These are phyloP conservation scores for Theocolax elegans DNA, from an alignment of 1,140 invertebrate genomes.

Conservation along the genomic window DNA sequence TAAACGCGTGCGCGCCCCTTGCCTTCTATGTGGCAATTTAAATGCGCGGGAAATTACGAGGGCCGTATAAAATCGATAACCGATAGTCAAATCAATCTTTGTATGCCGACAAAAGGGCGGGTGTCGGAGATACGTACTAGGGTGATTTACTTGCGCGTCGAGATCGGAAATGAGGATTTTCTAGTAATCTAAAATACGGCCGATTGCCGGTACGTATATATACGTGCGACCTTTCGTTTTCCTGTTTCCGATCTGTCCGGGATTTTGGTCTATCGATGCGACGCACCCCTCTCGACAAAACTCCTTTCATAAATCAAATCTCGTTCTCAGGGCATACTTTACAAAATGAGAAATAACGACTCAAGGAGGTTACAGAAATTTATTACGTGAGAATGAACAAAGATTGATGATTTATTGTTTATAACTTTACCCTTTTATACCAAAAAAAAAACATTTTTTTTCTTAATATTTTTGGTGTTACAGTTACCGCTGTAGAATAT, in stretches of 20 bases:
- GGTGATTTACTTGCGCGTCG: slow-evolving; percentile 1
- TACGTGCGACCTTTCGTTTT: neutral
- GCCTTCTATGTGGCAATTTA: too few relatives aligned
- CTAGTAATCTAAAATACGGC: slow-evolving; percentile 15
- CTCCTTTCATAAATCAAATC: slow-evolving; percentile 13
- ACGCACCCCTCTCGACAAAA: neutral
- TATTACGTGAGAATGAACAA: slow-evolving; percentile 8
- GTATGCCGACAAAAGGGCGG: neutral
- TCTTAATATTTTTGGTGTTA: too few relatives aligned
- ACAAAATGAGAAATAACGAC: slow-evolving; percentile 9
- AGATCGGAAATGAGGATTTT: slow-evolving; percentile 25
- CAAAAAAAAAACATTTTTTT: neutral
- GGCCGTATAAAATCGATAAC: slow-evolving; percentile 17
- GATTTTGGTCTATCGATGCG: too few relatives aligned
- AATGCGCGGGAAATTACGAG: slow-evolving; percentile 19
- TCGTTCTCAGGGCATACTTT: neutral
- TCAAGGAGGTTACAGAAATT: slow-evolving; percentile 6
- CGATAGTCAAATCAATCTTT: slow-evolving; percentile 31
- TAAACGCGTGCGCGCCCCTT: too few relatives aligned
- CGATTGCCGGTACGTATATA: neutral
- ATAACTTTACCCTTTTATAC: neutral
- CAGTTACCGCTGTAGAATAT: too few relatives aligned
- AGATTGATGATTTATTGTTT: slow-evolving; percentile 14
- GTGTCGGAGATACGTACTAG: neutral
- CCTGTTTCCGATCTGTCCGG: too few relatives aligned